Evolutionary conservation across 2,113 vertebrate genomes (phyloP).

Genomic region (Malurus elegans): DNA sequence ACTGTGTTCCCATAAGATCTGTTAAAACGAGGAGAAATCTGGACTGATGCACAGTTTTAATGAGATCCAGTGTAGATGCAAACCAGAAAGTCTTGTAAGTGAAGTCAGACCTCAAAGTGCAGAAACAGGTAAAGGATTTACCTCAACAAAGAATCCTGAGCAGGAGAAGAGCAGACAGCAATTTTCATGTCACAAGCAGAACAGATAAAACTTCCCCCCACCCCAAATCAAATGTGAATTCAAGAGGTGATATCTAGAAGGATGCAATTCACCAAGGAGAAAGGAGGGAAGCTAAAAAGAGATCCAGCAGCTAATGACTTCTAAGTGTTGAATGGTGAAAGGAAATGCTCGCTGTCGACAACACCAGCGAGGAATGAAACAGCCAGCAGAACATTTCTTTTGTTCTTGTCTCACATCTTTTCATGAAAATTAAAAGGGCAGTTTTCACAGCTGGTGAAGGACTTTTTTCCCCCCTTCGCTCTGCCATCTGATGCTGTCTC

Average conservation of each 20-base stretch:
- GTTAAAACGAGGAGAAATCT: slow-evolving; percentile 65
- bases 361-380: slow-evolving; percentile 16
- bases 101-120: slow-evolving; percentile 52
- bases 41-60: slow-evolving; percentile 55
- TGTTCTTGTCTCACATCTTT: slow-evolving; percentile 41
- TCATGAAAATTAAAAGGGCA: slow-evolving; percentile 62
- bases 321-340: background rate
- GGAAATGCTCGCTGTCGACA: background rate
- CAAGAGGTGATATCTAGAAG: slow-evolving; percentile 1
- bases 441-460: slow-evolving; percentile 47
- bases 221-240: background rate
- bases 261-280: background rate
- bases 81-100: slow-evolving; percentile 40
- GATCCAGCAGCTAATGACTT: background rate
- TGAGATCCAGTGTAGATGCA: slow-evolving; percentile 51
- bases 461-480: background rate
- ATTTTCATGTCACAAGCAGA: background rate
- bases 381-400: slow-evolving; percentile 40
- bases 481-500: slow-evolving; percentile 30
- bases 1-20: slow-evolving; percentile 50
- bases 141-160: background rate
- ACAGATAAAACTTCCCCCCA: background rate
- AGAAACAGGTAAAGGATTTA: background rate
- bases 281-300: slow-evolving; percentile 7
- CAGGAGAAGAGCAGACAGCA: background rate